These are phyloP conservation scores for Thaumatotibia leucotreta DNA, from an alignment of 1,140 invertebrate genomes.

Conservation along the genomic window DNA sequence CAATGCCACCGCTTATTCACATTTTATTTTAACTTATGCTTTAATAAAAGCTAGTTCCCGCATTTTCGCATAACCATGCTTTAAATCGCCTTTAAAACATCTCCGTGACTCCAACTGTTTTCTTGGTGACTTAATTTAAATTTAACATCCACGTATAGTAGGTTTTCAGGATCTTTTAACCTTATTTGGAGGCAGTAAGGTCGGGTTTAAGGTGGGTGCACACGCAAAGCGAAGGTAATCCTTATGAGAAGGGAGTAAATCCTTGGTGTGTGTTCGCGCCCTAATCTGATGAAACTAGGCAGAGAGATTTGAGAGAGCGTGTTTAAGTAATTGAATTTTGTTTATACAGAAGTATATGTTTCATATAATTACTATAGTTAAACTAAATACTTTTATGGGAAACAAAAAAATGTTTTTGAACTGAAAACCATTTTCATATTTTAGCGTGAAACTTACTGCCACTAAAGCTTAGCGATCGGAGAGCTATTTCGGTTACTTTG, in stretches of 20 bases:
- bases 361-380: too few relatives aligned
- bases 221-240: neutral
- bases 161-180: neutral
- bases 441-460: too few relatives aligned
- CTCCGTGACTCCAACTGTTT: neutral
- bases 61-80: neutral
- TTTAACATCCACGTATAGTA: neutral
- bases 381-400: too few relatives aligned
- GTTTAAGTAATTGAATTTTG: too few relatives aligned
- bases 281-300: constrained; percentile 1
- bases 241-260: neutral
- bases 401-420: too few relatives aligned
- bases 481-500: too few relatives aligned
- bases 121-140: constrained; percentile 2
- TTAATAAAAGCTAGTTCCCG: too few relatives aligned
- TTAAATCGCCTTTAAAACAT: neutral
- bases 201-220: neutral
- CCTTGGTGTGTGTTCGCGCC: neutral
- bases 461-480: too few relatives aligned
- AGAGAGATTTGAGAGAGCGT: neutral
- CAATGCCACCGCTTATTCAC: too few relatives aligned
- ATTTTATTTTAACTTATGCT: too few relatives aligned
- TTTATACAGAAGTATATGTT: too few relatives aligned
- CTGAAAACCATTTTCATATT: too few relatives aligned
- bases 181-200: neutral